phyloP scores from a whole-genome alignment of 1,140 invertebrate genomes.

The Drosophila bifasciata region DNA sequence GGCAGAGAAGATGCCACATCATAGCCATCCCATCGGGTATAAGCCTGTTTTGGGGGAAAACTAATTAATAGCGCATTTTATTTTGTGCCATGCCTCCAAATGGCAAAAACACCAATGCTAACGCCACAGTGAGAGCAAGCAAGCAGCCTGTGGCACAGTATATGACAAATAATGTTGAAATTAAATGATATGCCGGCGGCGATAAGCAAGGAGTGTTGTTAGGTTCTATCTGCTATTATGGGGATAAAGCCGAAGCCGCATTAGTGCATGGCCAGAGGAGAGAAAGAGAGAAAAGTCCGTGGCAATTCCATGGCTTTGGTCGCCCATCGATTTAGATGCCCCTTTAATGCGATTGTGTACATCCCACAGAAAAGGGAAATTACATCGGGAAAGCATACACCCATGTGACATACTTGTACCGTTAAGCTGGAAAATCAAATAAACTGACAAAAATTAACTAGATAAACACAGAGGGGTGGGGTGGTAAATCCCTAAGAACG shows the following conservation, averaged over 20 bases:
- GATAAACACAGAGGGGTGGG: constrained; percentile 12
- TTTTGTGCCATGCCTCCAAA: constrained; percentile 60
- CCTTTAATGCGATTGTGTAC: constrained; percentile 48
- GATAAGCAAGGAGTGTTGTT: constrained; percentile 58
- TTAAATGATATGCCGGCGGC: constrained; percentile 74
- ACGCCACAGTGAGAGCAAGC: not conserved
- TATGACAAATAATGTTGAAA: constrained; percentile 80
- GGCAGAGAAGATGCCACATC: constrained; percentile 2
- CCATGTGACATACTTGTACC: constrained; percentile 12
- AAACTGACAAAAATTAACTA: constrained; percentile 34
- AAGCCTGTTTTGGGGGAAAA: constrained; percentile 52
- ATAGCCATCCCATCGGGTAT: not conserved
- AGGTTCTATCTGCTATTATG: constrained; percentile 41
- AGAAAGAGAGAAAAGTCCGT: not conserved
- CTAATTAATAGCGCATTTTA: constrained; percentile 81
- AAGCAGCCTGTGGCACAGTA: not conserved
- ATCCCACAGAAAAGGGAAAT: not conserved
- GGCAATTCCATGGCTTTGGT: not conserved
- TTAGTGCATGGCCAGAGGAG: constrained; percentile 46
- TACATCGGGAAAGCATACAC: constrained; percentile 9
- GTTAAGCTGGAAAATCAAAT: constrained; percentile 27
- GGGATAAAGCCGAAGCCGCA: constrained; percentile 61
- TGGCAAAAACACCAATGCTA: constrained; percentile 20
- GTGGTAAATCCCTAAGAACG: not conserved
- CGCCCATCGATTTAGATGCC: constrained; percentile 29